Base-by-base conservation (phyloP, 2,888 invertebrate species). In the Drosophila suboccidentalis region DNA sequence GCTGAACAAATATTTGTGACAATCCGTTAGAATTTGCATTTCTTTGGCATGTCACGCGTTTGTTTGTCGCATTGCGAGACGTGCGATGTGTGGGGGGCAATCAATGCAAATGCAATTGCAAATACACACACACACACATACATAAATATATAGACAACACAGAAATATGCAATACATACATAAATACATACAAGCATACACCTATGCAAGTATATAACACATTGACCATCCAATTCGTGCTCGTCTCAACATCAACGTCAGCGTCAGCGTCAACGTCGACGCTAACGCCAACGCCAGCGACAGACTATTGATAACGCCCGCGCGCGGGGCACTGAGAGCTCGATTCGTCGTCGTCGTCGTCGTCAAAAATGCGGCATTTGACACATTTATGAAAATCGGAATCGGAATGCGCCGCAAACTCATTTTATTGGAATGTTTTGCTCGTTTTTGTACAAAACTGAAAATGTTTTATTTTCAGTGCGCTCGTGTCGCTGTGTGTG, bases 381-480 rank as follows among this genome's bases (percentile, higher is more conserved):
- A 88, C 85, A 85, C 89, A 88, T 85, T 85, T 88, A 85, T 85
- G 88, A 88, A 88, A 88, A 88, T 87, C 87, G 87, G 87, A 88
- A 83, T 85, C 69, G 83, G 85, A 86, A 88, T 85, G 85, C 76
- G 78, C 75, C 68, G 78, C 87, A 80, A 79, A 88, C 87, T 85
- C 84, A 85, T 86, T 83, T 88, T 88, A 86, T 88, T 85, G 84
- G 84, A 85, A 85, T 85, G 84, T 85, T 82, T 80, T 86, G 71
- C 67, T 74, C 64, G 54, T 66, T 75, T 71, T 71, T 71, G 71
- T 69, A 55, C 69, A 29, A 72, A 78, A 79, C 73, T 82, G 72
- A 76, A 85, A 74, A 74, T 73, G 68, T 74, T 78, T 74, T 74
- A 77, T 78, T 77, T 78, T 77, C 69, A 78, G 78, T 78, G 51